These are phyloP conservation scores for Chloroceryle aenea DNA, from an alignment of 2,113 vertebrate genomes.

Conservation along the genomic window DNA sequence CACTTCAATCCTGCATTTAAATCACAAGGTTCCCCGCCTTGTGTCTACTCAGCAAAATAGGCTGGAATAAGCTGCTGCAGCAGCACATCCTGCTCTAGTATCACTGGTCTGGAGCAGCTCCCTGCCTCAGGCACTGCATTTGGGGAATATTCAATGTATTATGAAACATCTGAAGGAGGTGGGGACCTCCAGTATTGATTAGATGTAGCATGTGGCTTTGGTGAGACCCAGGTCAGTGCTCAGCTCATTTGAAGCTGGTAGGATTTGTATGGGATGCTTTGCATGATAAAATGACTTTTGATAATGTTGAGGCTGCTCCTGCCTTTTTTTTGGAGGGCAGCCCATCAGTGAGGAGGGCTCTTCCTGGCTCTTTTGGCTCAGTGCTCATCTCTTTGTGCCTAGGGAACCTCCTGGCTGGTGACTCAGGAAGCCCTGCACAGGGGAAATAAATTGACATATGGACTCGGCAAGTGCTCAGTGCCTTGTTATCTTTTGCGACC, in stretches of 20 bases:
- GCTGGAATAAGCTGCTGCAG: not conserved
- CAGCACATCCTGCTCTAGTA: not conserved
- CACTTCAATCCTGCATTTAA: not conserved
- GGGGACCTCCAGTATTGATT: not conserved
- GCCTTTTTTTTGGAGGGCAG: not conserved
- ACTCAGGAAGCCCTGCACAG: not conserved
- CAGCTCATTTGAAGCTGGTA: fast-evolving
- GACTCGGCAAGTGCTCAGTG: conserved; percentile 19
- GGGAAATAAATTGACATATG: conserved; percentile 52
- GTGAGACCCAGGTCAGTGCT: not conserved
- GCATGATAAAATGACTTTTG: not conserved
- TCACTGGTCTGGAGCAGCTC: not conserved
- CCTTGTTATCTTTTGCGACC: conserved; percentile 45
- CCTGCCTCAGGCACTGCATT: not conserved
- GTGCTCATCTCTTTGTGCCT: not conserved
- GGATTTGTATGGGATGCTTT: not conserved
- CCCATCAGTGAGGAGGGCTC: not conserved
- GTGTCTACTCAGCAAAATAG: not conserved
- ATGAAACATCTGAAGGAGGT: not conserved
- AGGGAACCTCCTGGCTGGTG: not conserved
- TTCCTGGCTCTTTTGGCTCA: not conserved
- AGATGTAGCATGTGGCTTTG: not conserved
- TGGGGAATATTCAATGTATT: not conserved
- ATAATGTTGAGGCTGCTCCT: not conserved
- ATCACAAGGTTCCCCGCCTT: not conserved